Evolutionary conservation across 2,113 vertebrate genomes (phyloP), one percentile per base, ranked within the genome.

Genomic region (Seriola aureovittata): DNA sequence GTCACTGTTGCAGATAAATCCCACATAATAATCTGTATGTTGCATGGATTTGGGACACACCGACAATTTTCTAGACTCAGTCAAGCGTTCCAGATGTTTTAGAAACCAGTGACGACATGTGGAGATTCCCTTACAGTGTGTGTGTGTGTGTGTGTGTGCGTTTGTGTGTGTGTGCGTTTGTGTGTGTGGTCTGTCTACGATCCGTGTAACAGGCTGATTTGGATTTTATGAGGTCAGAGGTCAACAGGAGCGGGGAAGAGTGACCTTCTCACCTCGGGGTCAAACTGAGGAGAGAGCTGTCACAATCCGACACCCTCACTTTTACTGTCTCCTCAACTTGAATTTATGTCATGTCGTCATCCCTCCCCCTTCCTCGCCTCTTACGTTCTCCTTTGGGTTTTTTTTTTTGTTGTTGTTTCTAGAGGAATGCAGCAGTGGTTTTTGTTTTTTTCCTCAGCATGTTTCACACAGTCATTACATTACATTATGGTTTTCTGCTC

Each of bases 181-280:
- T 80, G 82, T 86, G 80, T 71, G 86, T 86, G 80, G 75, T 79
- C 74, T 67, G 77, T 82, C 65, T 67, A 60, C 78, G 82, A 88
- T 76, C 85, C 89, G 19, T 91, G 87, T 93, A 91, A 95, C 91
- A 83, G 89, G 81, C 66, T 75, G 82, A 89, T 93, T 89, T 84
- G 85, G 82, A 46, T 72, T 93, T 94, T 91, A 93, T 71, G 82
- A 86, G 93, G 90, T 93, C 81, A 91, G 38, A 87, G 91, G 90
- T 94, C 92, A 93, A 87, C 88, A 87, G 86, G 67, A 92, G 90
- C 75, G 44, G 68, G 71, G 73, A 78, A 44, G 46, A 60, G 57
- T 76, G 77, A 89, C 87, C 88, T 84, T 23, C 59, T 71, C 78
- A 69, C 83, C 77, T 75, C 25, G 8, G 67, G 90, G 89, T 91